Evolutionary conservation across 2,797 vertebrate species (phyloP), one percentile per base, ranked within the genome.

Genomic region (Salmo trutta): DNA sequence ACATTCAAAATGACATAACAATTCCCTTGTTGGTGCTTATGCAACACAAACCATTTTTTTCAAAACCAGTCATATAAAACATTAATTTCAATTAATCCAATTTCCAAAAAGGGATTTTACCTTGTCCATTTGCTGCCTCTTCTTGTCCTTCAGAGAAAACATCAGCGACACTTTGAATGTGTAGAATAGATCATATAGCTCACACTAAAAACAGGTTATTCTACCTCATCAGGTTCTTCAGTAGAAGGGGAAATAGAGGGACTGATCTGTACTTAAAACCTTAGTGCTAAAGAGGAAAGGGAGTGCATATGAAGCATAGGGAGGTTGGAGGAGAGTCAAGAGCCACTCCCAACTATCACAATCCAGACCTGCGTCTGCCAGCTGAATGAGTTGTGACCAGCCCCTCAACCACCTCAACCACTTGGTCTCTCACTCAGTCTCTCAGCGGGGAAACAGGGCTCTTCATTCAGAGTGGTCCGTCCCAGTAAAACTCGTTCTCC

Each of bases 131-230:
- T 52, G 27, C 31, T 72, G 47, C 27, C 16, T 75, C 62, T 80
- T 24, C 62, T 69, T 76, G n/a, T 64, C 51, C 33, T 85, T 78
- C 87, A 85, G 82, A 87, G 12, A 87, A 80, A 84, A 77, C 69
- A 76, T 72, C 72, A 71, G 64, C 53, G 52, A 8, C 66, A 88
- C 76, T 86, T 5, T 77, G 3, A 88, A 89, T 88, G 87, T 86
- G 87, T 84, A 62, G 14, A 15, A 16, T 70, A 78, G 69, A 82
- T 33, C 75, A 52, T 79, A 73, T 77, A 73, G 2, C 62, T 33
- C 71, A 79, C 66, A 79, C 77, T 74, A 81, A 72, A 41, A 74
- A 71, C 70, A 65, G 14, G 16, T 53, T 65, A 62, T 29, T 74
- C 19, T 0, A 69, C 75, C 72, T 71, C 15, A 56, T 73, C 31